Evolutionary conservation across 2,113 vertebrate species (phyloP).

Genomic region (Ceuthmochares aereus): DNA sequence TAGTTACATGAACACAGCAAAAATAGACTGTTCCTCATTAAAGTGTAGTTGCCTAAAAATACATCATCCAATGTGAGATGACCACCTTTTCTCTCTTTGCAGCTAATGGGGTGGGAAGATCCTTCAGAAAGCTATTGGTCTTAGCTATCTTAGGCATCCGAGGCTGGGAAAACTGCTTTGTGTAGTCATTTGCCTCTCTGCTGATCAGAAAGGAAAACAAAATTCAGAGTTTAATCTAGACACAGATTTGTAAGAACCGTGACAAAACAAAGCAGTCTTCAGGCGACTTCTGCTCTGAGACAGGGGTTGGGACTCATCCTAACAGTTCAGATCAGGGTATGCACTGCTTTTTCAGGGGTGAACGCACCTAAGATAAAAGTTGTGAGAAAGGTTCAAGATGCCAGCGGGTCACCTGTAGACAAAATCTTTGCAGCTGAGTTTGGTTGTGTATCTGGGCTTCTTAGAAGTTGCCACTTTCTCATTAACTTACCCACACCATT

Average conservation of each 20-base stretch:
- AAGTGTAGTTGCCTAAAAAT: background rate
- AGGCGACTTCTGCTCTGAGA: background rate
- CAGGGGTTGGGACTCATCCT: fast-evolving
- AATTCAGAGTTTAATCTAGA: background rate
- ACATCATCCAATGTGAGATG: background rate
- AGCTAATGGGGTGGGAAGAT: background rate
- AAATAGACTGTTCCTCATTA: background rate
- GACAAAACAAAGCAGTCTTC: background rate
- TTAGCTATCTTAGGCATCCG: background rate
- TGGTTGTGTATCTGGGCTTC: background rate
- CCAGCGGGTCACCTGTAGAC: fast-evolving
- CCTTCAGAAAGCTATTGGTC: background rate
- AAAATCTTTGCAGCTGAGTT: background rate
- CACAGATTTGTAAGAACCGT: fast-evolving
- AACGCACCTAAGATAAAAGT: background rate
- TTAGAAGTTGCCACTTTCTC: background rate
- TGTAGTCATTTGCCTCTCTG: background rate
- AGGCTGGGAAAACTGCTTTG: background rate
- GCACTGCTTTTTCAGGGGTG: background rate
- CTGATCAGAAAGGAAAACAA: background rate
- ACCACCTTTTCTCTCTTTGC: background rate
- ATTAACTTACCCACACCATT: background rate
- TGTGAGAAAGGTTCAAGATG: background rate
- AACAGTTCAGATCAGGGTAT: background rate
- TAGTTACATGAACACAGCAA: background rate